Evolutionary conservation across 2,888 invertebrate species (phyloP).

Genomic region (Pollenia labialis): DNA sequence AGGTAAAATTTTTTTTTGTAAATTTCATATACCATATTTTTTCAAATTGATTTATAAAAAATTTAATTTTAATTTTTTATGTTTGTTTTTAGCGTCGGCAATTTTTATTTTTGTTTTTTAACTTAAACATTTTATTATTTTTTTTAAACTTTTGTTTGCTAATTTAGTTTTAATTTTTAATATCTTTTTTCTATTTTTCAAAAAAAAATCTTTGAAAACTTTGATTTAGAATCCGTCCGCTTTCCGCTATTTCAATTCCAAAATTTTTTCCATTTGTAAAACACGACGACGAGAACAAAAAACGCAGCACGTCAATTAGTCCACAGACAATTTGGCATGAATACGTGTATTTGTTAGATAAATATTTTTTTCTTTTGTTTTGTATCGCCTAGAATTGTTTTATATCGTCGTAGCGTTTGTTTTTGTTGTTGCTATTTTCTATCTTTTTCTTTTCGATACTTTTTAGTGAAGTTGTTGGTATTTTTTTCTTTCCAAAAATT

Average conservation of each 20-base stretch:
- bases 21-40: not conserved
- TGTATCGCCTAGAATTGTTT: slow-evolving; percentile 45
- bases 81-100: slow-evolving; percentile 64
- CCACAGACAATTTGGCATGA: slow-evolving; percentile 76
- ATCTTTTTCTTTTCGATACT: slow-evolving; percentile 50
- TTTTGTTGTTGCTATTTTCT: slow-evolving; percentile 40
- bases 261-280: slow-evolving; percentile 53
- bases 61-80: not conserved
- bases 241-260: slow-evolving; percentile 33
- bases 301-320: slow-evolving; percentile 61
- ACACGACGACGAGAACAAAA: slow-evolving; percentile 31
- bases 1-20: not conserved
- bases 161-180: not conserved
- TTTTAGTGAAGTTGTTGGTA: slow-evolving; percentile 63
- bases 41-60: not conserved
- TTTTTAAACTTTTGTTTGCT: not conserved
- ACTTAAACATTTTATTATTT: not conserved
- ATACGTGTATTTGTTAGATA: slow-evolving; percentile 61
- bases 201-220: not conserved
- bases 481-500: slow-evolving; percentile 25
- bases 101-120: not conserved
- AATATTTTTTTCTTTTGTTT: slow-evolving; percentile 35
- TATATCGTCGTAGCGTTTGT: slow-evolving; percentile 14
- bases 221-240: slow-evolving; percentile 30
- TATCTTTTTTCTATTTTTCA: not conserved